Evolutionary conservation across 2,797 vertebrate genomes (phyloP).

Genomic region (Lophotriccus pileatus): DNA sequence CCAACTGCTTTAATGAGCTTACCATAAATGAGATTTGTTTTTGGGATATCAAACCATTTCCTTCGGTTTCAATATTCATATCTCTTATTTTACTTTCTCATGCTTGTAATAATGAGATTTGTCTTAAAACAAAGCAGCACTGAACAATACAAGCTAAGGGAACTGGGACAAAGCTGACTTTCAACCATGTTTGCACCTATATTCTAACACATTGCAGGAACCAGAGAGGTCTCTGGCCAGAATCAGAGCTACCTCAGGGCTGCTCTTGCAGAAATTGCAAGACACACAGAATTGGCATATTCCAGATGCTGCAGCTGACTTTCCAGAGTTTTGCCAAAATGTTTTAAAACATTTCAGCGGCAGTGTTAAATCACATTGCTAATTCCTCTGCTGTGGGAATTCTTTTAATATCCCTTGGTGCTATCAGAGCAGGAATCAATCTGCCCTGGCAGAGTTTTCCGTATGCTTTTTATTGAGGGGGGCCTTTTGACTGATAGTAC

Average conservation of each 20-base stretch:
- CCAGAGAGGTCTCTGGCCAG: neutral
- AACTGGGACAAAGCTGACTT: neutral
- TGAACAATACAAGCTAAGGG: neutral
- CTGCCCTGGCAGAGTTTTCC: neutral
- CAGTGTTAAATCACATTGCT: neutral
- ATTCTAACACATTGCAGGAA: neutral
- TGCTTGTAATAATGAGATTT: neutral
- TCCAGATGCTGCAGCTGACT: neutral
- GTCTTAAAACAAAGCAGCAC: neutral
- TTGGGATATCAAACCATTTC: neutral
- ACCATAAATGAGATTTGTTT: conserved; percentile 50
- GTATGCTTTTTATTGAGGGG: neutral
- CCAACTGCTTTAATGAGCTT: conserved; percentile 42
- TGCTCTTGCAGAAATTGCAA: neutral
- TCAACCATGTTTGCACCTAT: neutral
- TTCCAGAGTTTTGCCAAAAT: neutral
- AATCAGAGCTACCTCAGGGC: neutral
- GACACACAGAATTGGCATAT: neutral
- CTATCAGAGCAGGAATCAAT: neutral
- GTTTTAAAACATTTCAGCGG: neutral
- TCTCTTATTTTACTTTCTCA: neutral
- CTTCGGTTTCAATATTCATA: conserved; percentile 11
- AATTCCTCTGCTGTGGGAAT: neutral
- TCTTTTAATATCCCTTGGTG: neutral
- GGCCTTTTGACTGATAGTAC: neutral